Evolutionary conservation across 2,888 invertebrate species (phyloP), one percentile per base, ranked within the genome.

Genomic region (Galerucella pusilla): DNA sequence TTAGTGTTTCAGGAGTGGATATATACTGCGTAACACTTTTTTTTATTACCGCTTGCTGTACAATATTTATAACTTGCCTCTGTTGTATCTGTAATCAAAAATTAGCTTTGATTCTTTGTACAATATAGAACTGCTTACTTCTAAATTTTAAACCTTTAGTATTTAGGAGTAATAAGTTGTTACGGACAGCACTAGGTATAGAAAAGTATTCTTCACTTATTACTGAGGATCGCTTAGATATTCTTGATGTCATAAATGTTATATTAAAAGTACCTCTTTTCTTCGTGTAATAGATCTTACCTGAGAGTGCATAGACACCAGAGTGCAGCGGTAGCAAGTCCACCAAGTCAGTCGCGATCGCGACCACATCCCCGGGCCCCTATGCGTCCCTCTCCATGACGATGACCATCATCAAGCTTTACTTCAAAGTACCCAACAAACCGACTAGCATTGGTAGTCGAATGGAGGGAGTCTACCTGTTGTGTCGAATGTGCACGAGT

Each of bases 341-440:
- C 78, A 76, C 77, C 78, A 76, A 78, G 78, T 80, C 75, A 75
- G 68, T 67, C 74, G 72, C 77, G 75, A 69, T 67, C 74, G 73
- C 77, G 75, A 69, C 74, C 73, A 67, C 68, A 67, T 65, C 68
- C 61, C 61, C 46, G 64, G 66, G 59, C 64, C 75, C 77, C 65
- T 63, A 79, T 52, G 52, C 57, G 78, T 78, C 81, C 80, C 79
- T 77, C 78, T 77, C 77, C 79, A 78, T 75, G 28, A 28, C 80
- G 78, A 71, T 80, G 80, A 81, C 81, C 81, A 82, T 80, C 78
- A 77, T 77, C 79, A 80, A 80, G 78, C 61, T 79, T 79, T 78
- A 79, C 78, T 80, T 81, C 80, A 77, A 76, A 79, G 77, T 80
- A 78, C 77, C 68, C 75, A 77, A 75, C 78, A 80, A 74, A 78